Percentiles rank a stretch among this genome's conserved stretches.
phyloP scores from a whole-genome alignment of 2,888 invertebrate species.

The Drosophila nigricruria region DNA sequence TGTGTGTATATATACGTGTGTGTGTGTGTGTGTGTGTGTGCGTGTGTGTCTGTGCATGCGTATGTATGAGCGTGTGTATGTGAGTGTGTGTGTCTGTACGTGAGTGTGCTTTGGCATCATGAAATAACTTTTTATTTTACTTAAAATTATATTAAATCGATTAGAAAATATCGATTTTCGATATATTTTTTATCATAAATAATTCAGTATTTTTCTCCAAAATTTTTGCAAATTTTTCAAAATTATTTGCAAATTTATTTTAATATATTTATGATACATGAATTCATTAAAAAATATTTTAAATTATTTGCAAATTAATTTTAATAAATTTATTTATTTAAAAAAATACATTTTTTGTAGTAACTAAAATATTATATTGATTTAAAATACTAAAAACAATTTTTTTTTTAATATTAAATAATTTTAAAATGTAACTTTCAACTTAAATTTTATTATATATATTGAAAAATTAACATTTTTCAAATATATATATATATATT shows the following conservation, averaged over 20 bases:
- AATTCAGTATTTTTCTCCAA: not conserved
- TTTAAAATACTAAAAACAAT: no score
- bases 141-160: not conserved
- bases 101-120: not conserved
- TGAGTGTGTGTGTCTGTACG: not conserved
- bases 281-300: no score
- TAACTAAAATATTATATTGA: no score
- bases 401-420: no score
- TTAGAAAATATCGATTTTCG: not conserved
- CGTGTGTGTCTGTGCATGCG: slow-evolving; percentile 19
- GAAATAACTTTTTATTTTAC: slow-evolving; percentile 22
- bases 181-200: not conserved
- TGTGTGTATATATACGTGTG: slow-evolving; percentile 26
- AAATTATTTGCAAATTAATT: no score
- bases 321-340: no score
- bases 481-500: no score
- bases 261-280: not conserved
- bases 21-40: not conserved
- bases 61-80: slow-evolving; percentile 2
- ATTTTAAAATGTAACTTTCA: no score
- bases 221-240: not conserved
- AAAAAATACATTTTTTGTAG: no score
- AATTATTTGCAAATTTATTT: not conserved
- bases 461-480: no score
- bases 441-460: no score